These are phyloP conservation scores for Sarcophaga carnaria DNA, from an alignment of 2,888 invertebrate species.

Conservation along the genomic window DNA sequence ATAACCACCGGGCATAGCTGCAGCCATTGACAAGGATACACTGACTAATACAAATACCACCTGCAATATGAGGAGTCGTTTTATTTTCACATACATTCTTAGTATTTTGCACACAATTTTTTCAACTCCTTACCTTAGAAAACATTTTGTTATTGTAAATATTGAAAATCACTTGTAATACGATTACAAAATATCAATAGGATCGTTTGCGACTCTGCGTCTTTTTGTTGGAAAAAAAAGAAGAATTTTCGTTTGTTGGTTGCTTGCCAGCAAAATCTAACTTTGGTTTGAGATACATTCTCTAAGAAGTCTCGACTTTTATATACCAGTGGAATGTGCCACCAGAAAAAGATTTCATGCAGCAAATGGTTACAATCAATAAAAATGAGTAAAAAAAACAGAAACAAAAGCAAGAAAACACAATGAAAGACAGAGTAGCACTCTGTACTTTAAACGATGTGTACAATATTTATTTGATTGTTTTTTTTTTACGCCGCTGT, in stretches of 20 bases:
- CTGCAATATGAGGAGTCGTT: constrained; percentile 54
- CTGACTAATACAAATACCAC: constrained; percentile 76
- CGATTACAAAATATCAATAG: constrained; percentile 32
- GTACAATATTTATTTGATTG: constrained; percentile 16
- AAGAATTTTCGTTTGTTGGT: constrained; percentile 33
- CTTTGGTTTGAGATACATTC: constrained; percentile 80
- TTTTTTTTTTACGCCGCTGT: not conserved
- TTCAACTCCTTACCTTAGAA: constrained; percentile 77
- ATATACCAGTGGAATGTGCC: constrained; percentile 73
- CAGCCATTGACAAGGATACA: constrained; percentile 75
- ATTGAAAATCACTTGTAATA: constrained; percentile 1
- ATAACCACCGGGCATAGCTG: constrained; percentile 75
- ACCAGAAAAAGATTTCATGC: constrained; percentile 38
- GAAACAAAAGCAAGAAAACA: constrained; percentile 9
- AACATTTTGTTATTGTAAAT: constrained; percentile 75
- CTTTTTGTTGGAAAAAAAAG: constrained; percentile 58
- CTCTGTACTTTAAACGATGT: constrained; percentile 60
- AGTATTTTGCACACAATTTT: not conserved
- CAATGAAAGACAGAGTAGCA: constrained; percentile 30
- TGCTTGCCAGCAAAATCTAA: constrained; percentile 80
- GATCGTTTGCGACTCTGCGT: constrained; percentile 43
- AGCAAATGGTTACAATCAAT: constrained; percentile 38
- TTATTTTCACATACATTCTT: not conserved
- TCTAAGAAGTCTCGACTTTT: constrained; percentile 79
- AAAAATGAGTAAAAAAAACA: not conserved